Base-by-base conservation (phyloP, 1,140 invertebrate genomes). In the Drosophila ogumai region DNA sequence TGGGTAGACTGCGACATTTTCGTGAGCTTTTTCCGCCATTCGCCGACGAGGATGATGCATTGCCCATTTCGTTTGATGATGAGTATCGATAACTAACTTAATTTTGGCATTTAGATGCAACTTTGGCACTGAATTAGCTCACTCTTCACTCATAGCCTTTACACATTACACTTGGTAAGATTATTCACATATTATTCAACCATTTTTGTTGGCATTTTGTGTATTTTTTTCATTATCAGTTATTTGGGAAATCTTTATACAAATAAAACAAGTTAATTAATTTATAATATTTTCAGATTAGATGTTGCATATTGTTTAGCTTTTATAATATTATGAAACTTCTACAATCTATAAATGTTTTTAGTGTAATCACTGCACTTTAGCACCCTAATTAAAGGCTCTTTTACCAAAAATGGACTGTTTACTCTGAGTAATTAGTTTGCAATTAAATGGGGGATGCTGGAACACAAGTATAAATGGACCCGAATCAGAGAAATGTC, bases 1-100 rank as follows among this genome's bases (percentile, higher is more conserved):
- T 95, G 44, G 95, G 95, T 82, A 95, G 92, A 90, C 95, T 95
- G 79, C 94, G 93, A 61, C 94, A 94, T 84, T 95, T 94, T 49
- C 94, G 93, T 77, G 84, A 72, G 59, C 57, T 88, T 65, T 82
- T 88, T 8, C 85, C 65, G 40, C 81, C 49, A 46, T 93, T 75
- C 59, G 82, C 79, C 52, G 90, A 91, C 9, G 91, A 91, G 17
- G 91, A 91, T 36, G 91, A 84, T 60, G 91, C 73, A 81, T 95
- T 95, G 60, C 95, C 95, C 95, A 95, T 95, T 41, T 59, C 57
- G 31, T 28, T 60, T 44, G n/a, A 36, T 15, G 57, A 15, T 66
- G 64, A 59, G 50, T 66, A 40, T 49, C 49, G 28, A 40, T n/a
- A 69, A 68, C 68, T 80, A 64, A 34, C 49, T 75, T 84, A 57